phyloP scores from a whole-genome alignment of 35 echinoderm and acorn worm genomes.

The Diadema setosum region DNA sequence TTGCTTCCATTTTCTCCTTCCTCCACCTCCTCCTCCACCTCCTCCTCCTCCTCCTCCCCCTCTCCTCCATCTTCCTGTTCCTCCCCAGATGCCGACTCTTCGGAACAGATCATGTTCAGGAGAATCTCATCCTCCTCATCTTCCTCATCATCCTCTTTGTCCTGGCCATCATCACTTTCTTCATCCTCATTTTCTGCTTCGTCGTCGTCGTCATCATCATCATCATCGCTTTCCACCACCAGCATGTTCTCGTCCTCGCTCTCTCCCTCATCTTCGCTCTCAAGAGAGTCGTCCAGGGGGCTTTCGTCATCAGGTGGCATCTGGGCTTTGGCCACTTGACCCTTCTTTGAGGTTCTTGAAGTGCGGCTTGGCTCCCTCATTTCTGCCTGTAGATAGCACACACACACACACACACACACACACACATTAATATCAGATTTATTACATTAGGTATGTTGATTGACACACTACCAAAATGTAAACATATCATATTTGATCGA shows the following conservation, averaged over 20 bases:
- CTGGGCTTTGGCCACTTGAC: neutral
- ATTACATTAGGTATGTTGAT: no score
- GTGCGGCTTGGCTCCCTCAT: no score
- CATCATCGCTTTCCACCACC: neutral
- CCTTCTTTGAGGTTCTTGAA: neutral
- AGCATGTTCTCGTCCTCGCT: neutral
- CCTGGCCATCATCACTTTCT: neutral
- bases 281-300: neutral
- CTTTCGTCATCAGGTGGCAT: neutral
- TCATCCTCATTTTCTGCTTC: neutral
- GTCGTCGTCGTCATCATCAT: neutral
- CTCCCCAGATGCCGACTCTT: neutral
- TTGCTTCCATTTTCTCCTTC: neutral
- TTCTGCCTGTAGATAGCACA: conserved; percentile 14
- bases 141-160: neutral
- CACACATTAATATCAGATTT: no score
- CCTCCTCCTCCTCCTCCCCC: neutral
- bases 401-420: no score
- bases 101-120: neutral
- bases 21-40: neutral
- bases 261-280: neutral
- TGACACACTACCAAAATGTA: no score
- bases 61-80: neutral
- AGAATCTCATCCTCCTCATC: neutral
- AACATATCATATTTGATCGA: no score